A percentile compares a stretch with the other conserved stretches of the same genome.
These are phyloP conservation scores for Halocynthia roretzi DNA, from an alignment of 23 tunicate species.

Conservation along the genomic window DNA sequence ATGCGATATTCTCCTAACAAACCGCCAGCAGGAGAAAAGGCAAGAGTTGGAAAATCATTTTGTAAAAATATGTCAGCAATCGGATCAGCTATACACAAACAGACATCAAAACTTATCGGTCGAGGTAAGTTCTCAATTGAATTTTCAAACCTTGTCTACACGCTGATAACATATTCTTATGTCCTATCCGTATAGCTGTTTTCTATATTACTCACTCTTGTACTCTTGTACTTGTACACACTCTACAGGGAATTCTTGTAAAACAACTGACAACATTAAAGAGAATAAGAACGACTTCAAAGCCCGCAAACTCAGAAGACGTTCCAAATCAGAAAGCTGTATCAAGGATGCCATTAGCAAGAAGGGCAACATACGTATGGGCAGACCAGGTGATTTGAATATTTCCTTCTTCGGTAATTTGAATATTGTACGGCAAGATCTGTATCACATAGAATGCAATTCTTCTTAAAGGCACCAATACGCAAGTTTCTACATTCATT, in stretches of 20 bases:
- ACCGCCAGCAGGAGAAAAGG: slow-evolving; percentile 1
- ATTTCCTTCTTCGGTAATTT: too few relatives aligned
- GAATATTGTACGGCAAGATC: not conserved
- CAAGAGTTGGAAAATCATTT: not conserved
- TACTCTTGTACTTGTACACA: not conserved
- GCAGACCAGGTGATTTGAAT: not conserved
- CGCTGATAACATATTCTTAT: not conserved
- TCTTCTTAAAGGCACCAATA: not conserved
- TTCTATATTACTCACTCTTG: not conserved
- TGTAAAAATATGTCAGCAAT: not conserved
- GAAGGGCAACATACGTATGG: not conserved
- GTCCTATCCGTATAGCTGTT: not conserved
- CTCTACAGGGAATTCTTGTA: too few relatives aligned
- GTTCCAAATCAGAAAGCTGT: slow-evolving; percentile 1
- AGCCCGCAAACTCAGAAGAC: slow-evolving; percentile 1
- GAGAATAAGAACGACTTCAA: too few relatives aligned
- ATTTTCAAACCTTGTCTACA: not conserved
- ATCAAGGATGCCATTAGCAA: not conserved
- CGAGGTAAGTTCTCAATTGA: not conserved
- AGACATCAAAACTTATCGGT: not conserved
- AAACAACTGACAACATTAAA: too few relatives aligned
- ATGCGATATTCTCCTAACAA: slow-evolving; percentile 14
- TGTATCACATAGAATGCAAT: not conserved
- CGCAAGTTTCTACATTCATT: not conserved
- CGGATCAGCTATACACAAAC: not conserved